Percentiles rank a stretch among this genome's conserved stretches.
Conservation (phyloP, 1,140 invertebrate species). For the Leptinotarsa defecta region DNA sequence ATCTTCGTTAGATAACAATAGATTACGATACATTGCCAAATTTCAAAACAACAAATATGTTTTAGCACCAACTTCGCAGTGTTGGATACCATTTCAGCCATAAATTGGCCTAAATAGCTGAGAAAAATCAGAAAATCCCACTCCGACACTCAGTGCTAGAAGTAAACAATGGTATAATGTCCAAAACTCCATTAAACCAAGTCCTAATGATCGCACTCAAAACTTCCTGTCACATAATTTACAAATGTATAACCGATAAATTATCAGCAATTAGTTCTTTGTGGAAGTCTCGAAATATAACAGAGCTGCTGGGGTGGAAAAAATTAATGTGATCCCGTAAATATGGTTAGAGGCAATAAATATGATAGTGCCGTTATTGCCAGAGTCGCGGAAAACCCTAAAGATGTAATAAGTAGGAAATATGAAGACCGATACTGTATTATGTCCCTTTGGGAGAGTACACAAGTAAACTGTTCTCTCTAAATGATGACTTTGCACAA, state of each 20-base stretch:
- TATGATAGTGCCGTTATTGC: constrained; percentile 33
- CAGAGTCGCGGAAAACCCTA: constrained; percentile 26
- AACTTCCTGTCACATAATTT: constrained; percentile 23
- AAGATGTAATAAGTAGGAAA: constrained; percentile 34
- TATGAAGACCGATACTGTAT: constrained; percentile 30
- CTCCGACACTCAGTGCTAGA: background rate
- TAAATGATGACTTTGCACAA: background rate
- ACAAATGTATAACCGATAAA: constrained; percentile 29
- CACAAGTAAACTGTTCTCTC: background rate
- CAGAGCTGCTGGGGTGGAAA: constrained; percentile 21
- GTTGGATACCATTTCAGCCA: background rate
- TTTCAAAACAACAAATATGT: too few relatives aligned
- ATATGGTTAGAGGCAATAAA: constrained; percentile 32
- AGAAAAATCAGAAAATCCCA: background rate
- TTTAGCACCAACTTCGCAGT: too few relatives aligned
- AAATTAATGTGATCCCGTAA: constrained; percentile 30
- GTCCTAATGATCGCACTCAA: constrained; percentile 18
- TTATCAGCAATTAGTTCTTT: constrained; percentile 27
- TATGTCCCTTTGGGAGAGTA: constrained; percentile 10
- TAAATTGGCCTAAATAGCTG: background rate
- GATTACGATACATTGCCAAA: too few relatives aligned
- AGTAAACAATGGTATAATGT: constrained; percentile 5
- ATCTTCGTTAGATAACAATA: too few relatives aligned
- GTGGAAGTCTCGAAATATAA: constrained; percentile 18
- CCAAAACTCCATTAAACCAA: constrained; percentile 18